phyloP scores from a whole-genome alignment of 2,888 invertebrate species.

The Smittia aterrima region DNA sequence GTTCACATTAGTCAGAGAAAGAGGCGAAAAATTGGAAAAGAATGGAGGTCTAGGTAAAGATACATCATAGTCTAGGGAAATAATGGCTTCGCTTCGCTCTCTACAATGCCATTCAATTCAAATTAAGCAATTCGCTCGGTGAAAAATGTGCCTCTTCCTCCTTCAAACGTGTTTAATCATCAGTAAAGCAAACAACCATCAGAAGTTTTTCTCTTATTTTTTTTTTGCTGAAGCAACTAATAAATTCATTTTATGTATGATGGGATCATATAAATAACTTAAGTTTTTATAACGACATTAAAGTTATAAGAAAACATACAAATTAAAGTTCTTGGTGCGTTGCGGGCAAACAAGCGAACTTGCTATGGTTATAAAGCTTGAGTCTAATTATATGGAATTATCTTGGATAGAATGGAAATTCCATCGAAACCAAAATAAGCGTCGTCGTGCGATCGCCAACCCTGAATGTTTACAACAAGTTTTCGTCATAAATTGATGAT shows the following conservation, averaged over 20 bases:
- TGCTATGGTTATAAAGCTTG: neutral
- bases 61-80: neutral
- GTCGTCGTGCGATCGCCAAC: neutral
- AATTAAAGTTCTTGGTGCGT: neutral
- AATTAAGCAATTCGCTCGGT: constrained; percentile 36
- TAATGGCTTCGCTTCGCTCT: constrained; percentile 11
- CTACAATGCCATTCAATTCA: constrained; percentile 33
- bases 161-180: constrained; percentile 26
- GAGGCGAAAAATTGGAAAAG: constrained; percentile 1
- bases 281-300: neutral
- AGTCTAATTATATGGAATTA: neutral
- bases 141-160: constrained; percentile 28
- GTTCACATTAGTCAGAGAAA: constrained; percentile 26
- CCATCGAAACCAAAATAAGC: neutral
- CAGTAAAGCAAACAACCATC: neutral
- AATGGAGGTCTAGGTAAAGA: neutral
- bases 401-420: neutral
- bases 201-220: neutral
- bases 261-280: neutral
- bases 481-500: neutral
- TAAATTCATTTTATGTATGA: neutral
- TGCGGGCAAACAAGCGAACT: neutral
- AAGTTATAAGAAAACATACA: constrained; percentile 1
- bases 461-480: neutral
- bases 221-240: neutral